Evolutionary conservation across 2,888 invertebrate species (phyloP), one percentile per base, ranked within the genome.

Genomic region (Lampropteryx suffumata): DNA sequence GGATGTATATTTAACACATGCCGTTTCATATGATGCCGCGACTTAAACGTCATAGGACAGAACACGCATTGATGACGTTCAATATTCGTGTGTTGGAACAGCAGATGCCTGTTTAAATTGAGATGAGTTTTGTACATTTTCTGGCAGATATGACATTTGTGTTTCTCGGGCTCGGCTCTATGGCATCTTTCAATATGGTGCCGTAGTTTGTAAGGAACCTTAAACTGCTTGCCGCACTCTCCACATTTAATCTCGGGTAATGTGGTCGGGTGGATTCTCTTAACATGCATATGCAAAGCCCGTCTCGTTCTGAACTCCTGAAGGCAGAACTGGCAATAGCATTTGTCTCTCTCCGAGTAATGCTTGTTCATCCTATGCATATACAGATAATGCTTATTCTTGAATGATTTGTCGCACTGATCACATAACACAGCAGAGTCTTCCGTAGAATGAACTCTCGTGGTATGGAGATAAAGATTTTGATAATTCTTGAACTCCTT

Each of bases 311-410:
- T 59, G 27, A 88, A 90, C 43, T 88, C 87, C 58, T 89, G 89
- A 0, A 88, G 64, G 28, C 89, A 90, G 47, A 83, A 84, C 36
- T 90, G 86, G 30, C 89, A 90, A 54, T 75, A 85, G 35, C 87
- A 84, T 26, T 87, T 86, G 58, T 88, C 87, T 0, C 76, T 60
- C 10, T 89, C 88, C 0, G 89, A 88, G n/a, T 89, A 89, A 47
- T 90, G 89, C 6, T 88, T 88, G 28, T 90, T 90, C 89, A 89
- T 90, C 1, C 87, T 55, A 51, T 90, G 89, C 89, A 90, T 90
- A 63, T 90, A 90, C 0, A 90, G 26, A 46, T 90, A 90, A 53
- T 90, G 89, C 52, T 90, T 90, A 29, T 90, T 89, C 39, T 90
- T 90, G 52, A 89, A 90, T 0, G 84, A 80, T 41, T 88, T 89